phyloP scores from a whole-genome alignment of 1,140 invertebrate genomes.

The Mamestra configurata region DNA sequence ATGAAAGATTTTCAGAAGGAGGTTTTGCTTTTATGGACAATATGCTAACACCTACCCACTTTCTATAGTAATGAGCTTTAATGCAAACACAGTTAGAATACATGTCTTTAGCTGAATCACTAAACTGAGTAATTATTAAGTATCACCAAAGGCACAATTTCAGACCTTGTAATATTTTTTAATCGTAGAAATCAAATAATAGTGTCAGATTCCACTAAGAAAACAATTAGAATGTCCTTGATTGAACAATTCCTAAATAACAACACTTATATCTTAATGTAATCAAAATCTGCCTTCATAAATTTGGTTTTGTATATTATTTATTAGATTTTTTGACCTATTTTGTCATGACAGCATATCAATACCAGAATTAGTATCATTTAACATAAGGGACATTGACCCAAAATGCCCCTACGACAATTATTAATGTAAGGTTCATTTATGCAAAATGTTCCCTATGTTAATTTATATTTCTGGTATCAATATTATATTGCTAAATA shows the following conservation, averaged over 20 bases:
- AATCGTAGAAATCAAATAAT: conserved; percentile 25
- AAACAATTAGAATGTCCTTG: conserved; percentile 50
- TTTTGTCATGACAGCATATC: conserved; percentile 5
- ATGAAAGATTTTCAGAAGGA: conserved; percentile 25
- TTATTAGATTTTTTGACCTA: conserved; percentile 11
- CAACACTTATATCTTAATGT: conserved; percentile 1
- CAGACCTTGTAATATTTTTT: conserved; percentile 17
- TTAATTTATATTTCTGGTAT: too few species aligned
- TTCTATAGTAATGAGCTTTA: conserved; percentile 33
- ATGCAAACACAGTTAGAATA: conserved; percentile 21
- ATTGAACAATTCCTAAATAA: conserved; percentile 45
- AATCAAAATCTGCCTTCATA: not conserved
- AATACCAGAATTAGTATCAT: too few species aligned
- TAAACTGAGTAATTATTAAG: not conserved
- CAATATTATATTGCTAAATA: not conserved
- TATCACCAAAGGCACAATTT: not conserved
- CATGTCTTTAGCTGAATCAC: not conserved
- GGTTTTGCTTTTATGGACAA: conserved; percentile 50
- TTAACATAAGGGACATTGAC: too few species aligned
- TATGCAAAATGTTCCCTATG: too few species aligned
- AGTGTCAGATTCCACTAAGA: conserved; percentile 37
- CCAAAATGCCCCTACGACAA: too few species aligned
- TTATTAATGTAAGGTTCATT: too few species aligned
- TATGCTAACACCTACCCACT: conserved; percentile 51
- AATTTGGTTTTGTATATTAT: not conserved